Evolutionary conservation across 1,140 invertebrate genomes (phyloP).

Genomic region (Dufourea novaeangliae): DNA sequence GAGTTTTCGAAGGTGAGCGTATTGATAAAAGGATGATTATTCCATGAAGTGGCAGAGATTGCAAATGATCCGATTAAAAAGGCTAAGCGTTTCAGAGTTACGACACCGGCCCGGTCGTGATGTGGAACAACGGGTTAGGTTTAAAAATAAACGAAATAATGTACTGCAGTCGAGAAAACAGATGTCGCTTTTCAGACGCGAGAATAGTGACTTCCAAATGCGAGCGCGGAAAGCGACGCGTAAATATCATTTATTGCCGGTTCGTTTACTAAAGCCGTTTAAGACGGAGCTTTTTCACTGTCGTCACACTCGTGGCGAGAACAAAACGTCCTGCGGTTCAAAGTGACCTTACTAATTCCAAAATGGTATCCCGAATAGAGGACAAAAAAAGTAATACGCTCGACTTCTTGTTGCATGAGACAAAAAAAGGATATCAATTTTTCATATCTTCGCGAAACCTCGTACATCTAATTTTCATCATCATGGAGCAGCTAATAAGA

Average conservation of each 20-base stretch:
- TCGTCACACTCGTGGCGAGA: background rate
- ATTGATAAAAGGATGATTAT: slow-evolving; percentile 2
- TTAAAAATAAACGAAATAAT: slow-evolving; percentile 55
- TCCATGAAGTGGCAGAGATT: background rate
- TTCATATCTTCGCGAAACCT: no score
- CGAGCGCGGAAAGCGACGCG: slow-evolving; percentile 30
- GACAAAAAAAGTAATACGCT: background rate
- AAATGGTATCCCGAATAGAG: background rate
- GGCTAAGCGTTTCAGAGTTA: slow-evolving; percentile 31
- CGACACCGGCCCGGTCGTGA: slow-evolving; percentile 25
- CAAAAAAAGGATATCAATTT: no score
- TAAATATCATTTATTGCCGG: slow-evolving; percentile 51
- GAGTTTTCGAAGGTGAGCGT: background rate
- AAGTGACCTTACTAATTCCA: background rate
- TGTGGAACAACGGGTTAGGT: slow-evolving; percentile 46
- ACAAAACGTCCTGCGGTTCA: background rate
- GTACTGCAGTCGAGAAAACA: slow-evolving; percentile 40
- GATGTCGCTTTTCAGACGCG: slow-evolving; percentile 44
- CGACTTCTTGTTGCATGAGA: background rate
- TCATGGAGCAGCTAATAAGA: no score
- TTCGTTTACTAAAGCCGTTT: slow-evolving; percentile 28
- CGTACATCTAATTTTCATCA: no score
- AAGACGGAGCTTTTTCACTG: slow-evolving; percentile 39
- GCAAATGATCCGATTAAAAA: slow-evolving; percentile 25
- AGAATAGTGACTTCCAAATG: slow-evolving; percentile 48